phyloP scores from a whole-genome alignment of 64 coral and sea anemone species.

The Dendronephthya gigantea region DNA sequence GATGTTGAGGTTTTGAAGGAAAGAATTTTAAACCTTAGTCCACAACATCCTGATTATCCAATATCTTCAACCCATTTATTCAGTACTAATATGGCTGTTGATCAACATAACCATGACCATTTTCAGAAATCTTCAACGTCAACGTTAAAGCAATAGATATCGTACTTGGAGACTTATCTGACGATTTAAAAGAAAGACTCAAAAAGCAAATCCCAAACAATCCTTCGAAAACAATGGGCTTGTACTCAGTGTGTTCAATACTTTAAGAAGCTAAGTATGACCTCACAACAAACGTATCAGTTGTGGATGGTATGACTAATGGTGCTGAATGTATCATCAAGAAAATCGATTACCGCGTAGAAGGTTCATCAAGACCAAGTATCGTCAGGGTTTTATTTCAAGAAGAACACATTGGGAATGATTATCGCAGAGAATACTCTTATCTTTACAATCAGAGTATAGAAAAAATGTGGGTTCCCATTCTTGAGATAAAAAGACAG shows the following conservation, averaged over 20 bases:
- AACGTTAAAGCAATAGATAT: not conserved
- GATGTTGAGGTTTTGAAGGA: not conserved
- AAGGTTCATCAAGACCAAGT: too few species aligned
- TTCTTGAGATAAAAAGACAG: conserved; percentile 33
- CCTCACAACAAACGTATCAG: not conserved
- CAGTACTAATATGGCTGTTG: not conserved
- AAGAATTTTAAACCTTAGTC: not conserved
- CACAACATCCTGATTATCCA: not conserved
- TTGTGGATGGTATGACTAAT: not conserved
- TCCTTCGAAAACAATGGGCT: not conserved
- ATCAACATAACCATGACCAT: not conserved
- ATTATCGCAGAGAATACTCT: conserved; percentile 31
- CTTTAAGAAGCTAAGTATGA: not conserved
- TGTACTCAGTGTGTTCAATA: not conserved
- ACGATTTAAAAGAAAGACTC: not conserved
- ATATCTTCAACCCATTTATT: not conserved
- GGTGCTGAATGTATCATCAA: not conserved
- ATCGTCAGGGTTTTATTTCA: too few species aligned
- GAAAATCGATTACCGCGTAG: not conserved
- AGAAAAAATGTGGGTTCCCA: conserved; percentile 28
- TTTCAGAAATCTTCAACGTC: not conserved
- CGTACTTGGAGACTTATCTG: not conserved
- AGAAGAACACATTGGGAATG: too few species aligned
- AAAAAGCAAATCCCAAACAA: not conserved
- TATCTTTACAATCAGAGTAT: conserved; percentile 14